A percentile compares a stretch with the other conserved stretches of the same genome.
phyloP scores from a whole-genome alignment of 2,113 vertebrate genomes.

The Hemichromis elongatus region DNA sequence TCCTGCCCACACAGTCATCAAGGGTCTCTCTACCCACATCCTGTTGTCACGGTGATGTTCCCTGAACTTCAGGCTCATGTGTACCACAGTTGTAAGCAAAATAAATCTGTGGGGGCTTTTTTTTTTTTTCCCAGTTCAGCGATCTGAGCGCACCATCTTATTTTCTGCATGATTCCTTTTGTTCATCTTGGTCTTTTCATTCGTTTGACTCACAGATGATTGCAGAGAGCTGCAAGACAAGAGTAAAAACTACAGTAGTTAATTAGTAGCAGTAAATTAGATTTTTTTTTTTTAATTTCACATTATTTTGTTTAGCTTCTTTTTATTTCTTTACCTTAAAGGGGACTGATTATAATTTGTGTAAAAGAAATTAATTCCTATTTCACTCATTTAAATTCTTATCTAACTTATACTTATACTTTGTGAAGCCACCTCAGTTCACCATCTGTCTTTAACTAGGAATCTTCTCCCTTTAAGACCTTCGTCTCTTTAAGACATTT shows the following conservation, averaged over 20 bases:
- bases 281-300: neutral
- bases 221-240: neutral
- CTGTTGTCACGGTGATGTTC: constrained; percentile 60
- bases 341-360: neutral
- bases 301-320: neutral
- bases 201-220: neutral
- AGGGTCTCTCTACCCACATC: constrained; percentile 55
- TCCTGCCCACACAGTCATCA: constrained; percentile 45
- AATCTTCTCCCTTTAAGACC: neutral
- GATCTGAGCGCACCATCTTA: neutral
- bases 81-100: constrained; percentile 20
- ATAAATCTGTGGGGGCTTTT: neutral
- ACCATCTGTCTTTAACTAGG: neutral
- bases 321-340: neutral
- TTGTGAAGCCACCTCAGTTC: neutral
- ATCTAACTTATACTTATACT: neutral
- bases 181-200: neutral
- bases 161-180: constrained; percentile 11
- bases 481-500: neutral
- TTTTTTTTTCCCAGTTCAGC: neutral
- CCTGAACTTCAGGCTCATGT: constrained; percentile 30
- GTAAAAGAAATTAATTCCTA: neutral
- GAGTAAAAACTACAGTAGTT: neutral
- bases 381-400: neutral
- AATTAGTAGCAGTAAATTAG: neutral